Evolutionary conservation across 2,888 invertebrate genomes (phyloP), one percentile per base, ranked within the genome.

Genomic region (Galerucella nymphaeae): DNA sequence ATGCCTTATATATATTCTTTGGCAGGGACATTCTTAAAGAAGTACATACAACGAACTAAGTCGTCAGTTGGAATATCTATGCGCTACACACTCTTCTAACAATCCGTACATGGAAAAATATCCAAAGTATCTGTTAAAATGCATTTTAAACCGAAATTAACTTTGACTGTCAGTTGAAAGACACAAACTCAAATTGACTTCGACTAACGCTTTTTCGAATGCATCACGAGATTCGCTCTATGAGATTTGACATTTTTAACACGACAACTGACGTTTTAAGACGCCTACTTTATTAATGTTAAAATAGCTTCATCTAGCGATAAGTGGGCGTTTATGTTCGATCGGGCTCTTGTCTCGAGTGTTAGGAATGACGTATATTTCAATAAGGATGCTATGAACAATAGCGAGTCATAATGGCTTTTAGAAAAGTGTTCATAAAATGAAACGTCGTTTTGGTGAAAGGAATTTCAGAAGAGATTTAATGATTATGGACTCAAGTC

Each of bases 391-490:
- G 59, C 59, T 57, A 50, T 61, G 59, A 73, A 73, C 66, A 73
- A 66, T 73, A 53, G 61, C 63, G 58, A 64, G 42, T 68, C 68
- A 55, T 64, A 59, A 72, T 55, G 55, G 65, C 53, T 55, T 50
- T 69, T 69, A 55, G 41, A 50, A 38, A 72, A 66, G 69, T 69
- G 69, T 72, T 69, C 58, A 65, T 72, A 61, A 72, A 65, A 69
- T 72, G 45, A 72, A 72, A 64, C 48, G 50, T 14, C 48, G 20
- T 53, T 65, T 65, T 65, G 23, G 10, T 41, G n/a, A 38, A 38
- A 53, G 53, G 53, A 65, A 38, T 30, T 38, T 50, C n/a, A 65
- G 18, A 41, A 13, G 42, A 42, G 53, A 53, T 53, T 53, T 53
- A 53, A 53, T 18, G 16, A 53, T 53, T 16, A 18, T 9, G 8